Conservation (phyloP, 2,797 vertebrate genomes). For the Pelodytes ibericus region DNA sequence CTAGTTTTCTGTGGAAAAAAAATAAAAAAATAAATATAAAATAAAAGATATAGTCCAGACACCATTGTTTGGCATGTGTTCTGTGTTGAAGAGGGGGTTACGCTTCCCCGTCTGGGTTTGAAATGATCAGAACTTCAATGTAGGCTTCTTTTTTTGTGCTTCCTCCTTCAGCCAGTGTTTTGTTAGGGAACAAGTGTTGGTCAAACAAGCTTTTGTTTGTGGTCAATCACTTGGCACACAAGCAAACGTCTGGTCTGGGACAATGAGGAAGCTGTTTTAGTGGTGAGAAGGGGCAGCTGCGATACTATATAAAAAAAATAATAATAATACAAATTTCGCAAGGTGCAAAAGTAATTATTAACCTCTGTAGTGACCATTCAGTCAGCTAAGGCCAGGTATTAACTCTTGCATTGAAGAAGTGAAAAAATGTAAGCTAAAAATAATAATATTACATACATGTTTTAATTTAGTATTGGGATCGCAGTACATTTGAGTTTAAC, state of each 20-base stretch:
- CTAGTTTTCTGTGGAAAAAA: not conserved
- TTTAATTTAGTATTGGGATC: not conserved
- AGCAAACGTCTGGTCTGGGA: slow-evolving; percentile 73
- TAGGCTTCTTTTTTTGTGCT: slow-evolving; percentile 69
- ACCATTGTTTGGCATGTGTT: slow-evolving; percentile 67
- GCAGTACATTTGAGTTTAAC: not conserved
- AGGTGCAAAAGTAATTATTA: slow-evolving; percentile 46
- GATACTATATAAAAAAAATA: slow-evolving; percentile 61
- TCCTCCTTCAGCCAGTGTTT: slow-evolving; percentile 75
- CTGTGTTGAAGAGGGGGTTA: slow-evolving; percentile 57
- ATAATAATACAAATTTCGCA: slow-evolving; percentile 62
- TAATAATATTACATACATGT: too few relatives aligned
- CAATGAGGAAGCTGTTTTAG: slow-evolving; percentile 73
- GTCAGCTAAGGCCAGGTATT: slow-evolving; percentile 9
- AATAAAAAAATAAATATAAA: too few relatives aligned
- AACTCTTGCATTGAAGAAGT: not conserved
- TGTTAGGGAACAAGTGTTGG: slow-evolving; percentile 83
- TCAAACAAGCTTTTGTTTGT: slow-evolving; percentile 85
- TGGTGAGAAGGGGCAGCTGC: slow-evolving; percentile 65
- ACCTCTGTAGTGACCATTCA: slow-evolving; percentile 33
- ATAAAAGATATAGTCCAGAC: slow-evolving; percentile 65
- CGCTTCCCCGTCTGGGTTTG: slow-evolving; percentile 63
- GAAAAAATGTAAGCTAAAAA: too few relatives aligned
- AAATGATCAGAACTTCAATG: slow-evolving; percentile 70
- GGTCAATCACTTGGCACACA: slow-evolving; percentile 75